Evolutionary conservation across 2,113 vertebrate species (phyloP), one percentile per base, ranked within the genome.

Genomic region (Gnathonemus echidnorhynchus): DNA sequence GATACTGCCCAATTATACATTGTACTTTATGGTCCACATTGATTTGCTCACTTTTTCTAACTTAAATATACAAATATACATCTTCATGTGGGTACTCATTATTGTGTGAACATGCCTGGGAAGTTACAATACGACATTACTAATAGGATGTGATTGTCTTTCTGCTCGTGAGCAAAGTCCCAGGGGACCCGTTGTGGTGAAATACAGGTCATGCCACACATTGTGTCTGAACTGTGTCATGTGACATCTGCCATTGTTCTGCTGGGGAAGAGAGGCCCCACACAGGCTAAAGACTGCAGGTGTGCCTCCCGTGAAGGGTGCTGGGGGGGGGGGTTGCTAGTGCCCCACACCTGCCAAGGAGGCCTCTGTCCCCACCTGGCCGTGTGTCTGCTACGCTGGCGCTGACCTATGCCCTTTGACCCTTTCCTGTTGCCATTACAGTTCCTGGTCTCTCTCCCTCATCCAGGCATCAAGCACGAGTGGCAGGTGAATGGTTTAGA

Each of bases 401-500:
- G 5, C 17, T 46, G 17, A 21, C 80, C 80, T 46, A 8, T 39
- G 39, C 80, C 35, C 31, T 84, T 39, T 42, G 21, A 45, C 80
- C 80, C 80, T 19, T 24, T 48, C 70, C 70, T 39, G 70, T 77
- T 46, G 17, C 21, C 80, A 5, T 85, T 85, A 48, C 42, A 45
- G 19, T 85, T 42, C 45, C 42, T 48, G 70, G 31, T 39, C 80
- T 87, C 45, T 93, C 89, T 62, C 35, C 94, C 83, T 92, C 92
- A 96, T 95, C 89, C 95, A 98, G 97, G 97, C 94, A 98, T 98
- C 95, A 98, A 98, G 94, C 97, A 98, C 86, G 97, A 98, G 93
- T 98, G 97, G 97, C 97, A 98, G 96, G 97, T 98, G 93, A 98
- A 98, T 93, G 97, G 97, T 90, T 96, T 97, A 95, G 97, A 98